Evolutionary conservation across 2,797 vertebrate genomes (phyloP), one percentile per base, ranked within the genome.

Genomic region (Miichthys miiuy): DNA sequence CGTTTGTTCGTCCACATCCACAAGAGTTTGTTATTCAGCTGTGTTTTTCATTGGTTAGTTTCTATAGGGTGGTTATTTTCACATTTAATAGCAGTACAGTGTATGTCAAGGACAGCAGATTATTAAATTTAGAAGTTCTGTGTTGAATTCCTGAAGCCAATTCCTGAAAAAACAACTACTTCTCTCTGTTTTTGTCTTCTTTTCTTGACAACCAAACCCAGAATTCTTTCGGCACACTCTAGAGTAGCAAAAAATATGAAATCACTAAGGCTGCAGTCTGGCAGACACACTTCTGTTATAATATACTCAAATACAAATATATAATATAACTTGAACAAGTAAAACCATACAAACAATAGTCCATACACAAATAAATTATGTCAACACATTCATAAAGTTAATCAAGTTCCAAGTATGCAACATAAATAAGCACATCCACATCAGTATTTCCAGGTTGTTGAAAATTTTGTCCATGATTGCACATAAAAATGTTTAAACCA

Each of bases 71-170:
- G 3, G 69, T 52, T 6, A 76, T n/a, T 60, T n/a, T 66, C n/a
- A 51, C 10, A 5, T 48, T n/a, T 41, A 6, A 16, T 42, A n/a
- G 23, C 3, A 68, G 25, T 23, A 20, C 17, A 21, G 2, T 57
- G 41, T 27, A 16, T 11, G 10, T 38, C 34, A 38, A 38, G 7
- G 34, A 38, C 34, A 38, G 34, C 4, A 71, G 61, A 44, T 5
- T 16, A 7, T 58, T 44, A 47, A 52, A 34, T 47, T 46, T 38
- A 38, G 12, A 30, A 48, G 27, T 38, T 25, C 20, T 38, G 4
- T 77, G 47, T 46, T 52, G 47, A 78, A 52, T 60, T 67, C 47
- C 48, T 67, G 46, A 67, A 17, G 17, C 18, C 52, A 52, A 55
- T 25, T 27, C 34, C 34, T 54, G 3, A 65, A 64, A 54, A 44